Percentiles rank a stretch among this genome's conserved stretches.
These are phyloP conservation scores for Drosophila lutescens DNA, from an alignment of 2,888 invertebrate genomes.

Conservation along the genomic window DNA sequence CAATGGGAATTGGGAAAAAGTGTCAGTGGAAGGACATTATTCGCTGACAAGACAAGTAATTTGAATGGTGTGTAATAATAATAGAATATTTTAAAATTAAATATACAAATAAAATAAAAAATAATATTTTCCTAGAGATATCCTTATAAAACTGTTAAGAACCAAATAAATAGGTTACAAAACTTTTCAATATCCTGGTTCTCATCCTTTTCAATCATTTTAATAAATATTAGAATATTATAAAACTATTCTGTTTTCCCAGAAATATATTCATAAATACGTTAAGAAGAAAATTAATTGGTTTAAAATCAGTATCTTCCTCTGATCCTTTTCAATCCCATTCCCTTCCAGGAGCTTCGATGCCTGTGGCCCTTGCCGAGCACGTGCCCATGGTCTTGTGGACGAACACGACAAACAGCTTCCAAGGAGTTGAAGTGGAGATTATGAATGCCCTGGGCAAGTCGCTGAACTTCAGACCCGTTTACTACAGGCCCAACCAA, in stretches of 20 bases:
- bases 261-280: too few relatives aligned
- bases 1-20: slow-evolving; percentile 88
- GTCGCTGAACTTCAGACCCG: slow-evolving; percentile 89
- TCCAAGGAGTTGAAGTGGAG: slow-evolving; percentile 80
- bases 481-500: slow-evolving; percentile 88
- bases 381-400: slow-evolving; percentile 82
- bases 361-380: slow-evolving; percentile 73
- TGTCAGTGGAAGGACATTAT: slow-evolving; percentile 72
- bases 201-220: too few relatives aligned
- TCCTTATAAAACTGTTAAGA: background rate
- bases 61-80: slow-evolving; percentile 72
- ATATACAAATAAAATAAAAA: background rate
- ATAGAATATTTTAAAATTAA: background rate
- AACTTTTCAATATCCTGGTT: too few relatives aligned
- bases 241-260: too few relatives aligned
- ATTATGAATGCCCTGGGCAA: slow-evolving; percentile 86
- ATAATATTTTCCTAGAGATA: too few relatives aligned
- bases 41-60: slow-evolving; percentile 81
- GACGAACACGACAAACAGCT: slow-evolving; percentile 44
- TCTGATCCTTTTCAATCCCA: background rate
- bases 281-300: too few relatives aligned
- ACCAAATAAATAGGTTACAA: background rate
- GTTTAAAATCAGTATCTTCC: background rate
- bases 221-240: too few relatives aligned
- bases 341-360: slow-evolving; percentile 63